Evolutionary conservation across 2,888 invertebrate species (phyloP).

Genomic region (Athetis lepigone): DNA sequence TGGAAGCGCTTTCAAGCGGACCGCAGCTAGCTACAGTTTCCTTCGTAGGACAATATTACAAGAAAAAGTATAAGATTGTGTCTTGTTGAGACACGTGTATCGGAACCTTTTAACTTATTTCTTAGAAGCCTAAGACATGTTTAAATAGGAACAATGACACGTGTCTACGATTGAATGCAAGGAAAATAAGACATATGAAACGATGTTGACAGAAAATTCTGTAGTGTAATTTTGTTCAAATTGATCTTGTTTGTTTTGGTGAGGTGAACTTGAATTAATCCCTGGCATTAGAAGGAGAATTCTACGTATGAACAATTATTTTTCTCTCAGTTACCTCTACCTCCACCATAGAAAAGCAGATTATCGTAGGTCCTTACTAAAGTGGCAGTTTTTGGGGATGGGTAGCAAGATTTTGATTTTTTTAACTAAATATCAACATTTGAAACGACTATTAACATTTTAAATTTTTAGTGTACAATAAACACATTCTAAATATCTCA

Average conservation of each 20-base stretch:
- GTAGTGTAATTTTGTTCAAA: not conserved
- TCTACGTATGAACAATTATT: no score
- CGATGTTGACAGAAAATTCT: conserved; percentile 52
- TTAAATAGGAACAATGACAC: conserved; percentile 7
- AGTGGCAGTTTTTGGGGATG: no score
- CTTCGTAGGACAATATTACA: conserved; percentile 11
- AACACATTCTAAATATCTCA: no score
- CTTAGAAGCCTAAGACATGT: conserved; percentile 14
- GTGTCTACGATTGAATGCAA: conserved; percentile 14
- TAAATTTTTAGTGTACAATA: no score
- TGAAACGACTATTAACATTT: no score
- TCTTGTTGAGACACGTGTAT: conserved; percentile 39
- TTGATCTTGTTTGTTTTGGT: not conserved
- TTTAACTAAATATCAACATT: no score
- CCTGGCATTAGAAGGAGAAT: not conserved
- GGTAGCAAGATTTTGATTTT: no score
- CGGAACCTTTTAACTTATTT: not conserved
- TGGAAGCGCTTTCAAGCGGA: conserved; percentile 19
- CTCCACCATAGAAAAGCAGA: no score
- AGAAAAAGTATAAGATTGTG: not conserved
- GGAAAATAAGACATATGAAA: conserved; percentile 13
- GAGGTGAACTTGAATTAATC: not conserved
- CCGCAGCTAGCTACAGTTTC: not conserved
- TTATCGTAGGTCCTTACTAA: no score
- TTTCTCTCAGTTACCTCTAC: no score